These are phyloP conservation scores for Iguana delicatissima DNA, from an alignment of 2,797 vertebrate genomes.

Conservation along the genomic window DNA sequence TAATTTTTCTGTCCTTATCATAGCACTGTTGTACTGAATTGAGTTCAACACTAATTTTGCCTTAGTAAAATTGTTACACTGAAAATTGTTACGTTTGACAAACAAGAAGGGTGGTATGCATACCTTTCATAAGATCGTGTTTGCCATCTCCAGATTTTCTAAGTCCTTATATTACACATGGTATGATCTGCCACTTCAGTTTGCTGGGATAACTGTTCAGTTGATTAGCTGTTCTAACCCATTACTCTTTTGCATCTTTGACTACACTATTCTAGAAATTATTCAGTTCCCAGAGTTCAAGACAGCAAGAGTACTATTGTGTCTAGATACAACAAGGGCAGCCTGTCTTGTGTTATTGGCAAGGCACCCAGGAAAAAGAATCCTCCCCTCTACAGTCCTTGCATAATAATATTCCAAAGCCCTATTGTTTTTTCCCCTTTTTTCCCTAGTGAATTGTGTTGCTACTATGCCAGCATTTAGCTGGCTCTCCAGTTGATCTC, in stretches of 20 bases:
- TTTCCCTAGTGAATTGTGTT: too few relatives aligned
- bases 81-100: background rate
- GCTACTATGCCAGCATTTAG: too few relatives aligned
- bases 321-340: background rate
- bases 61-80: background rate
- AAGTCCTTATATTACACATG: background rate
- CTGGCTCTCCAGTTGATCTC: too few relatives aligned
- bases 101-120: too few relatives aligned
- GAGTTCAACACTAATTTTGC: background rate
- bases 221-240: background rate
- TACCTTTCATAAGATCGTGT: background rate
- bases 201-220: background rate
- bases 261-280: too few relatives aligned
- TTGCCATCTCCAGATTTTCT: background rate
- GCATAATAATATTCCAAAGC: too few relatives aligned
- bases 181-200: background rate
- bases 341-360: too few relatives aligned
- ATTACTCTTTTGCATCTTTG: too few relatives aligned
- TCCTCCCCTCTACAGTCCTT: too few relatives aligned
- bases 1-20: background rate
- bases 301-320: background rate
- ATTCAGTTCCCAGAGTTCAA: background rate
- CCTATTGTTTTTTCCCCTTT: too few relatives aligned
- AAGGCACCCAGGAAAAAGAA: too few relatives aligned
- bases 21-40: background rate